phyloP scores from a whole-genome alignment of 2,797 vertebrate genomes.

The Dryobates pubescens region DNA sequence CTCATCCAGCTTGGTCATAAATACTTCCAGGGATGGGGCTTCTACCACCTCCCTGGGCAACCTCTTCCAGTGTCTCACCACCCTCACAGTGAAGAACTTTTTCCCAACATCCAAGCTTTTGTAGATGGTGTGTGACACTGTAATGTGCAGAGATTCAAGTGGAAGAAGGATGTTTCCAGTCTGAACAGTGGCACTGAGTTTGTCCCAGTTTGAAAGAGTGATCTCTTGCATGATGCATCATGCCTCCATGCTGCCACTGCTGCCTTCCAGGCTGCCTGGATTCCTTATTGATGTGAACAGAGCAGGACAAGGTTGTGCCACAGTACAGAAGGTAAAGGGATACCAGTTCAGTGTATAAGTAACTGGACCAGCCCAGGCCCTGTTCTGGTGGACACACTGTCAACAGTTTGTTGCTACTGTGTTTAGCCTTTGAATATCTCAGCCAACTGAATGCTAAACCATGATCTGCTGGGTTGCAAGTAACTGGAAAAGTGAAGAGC shows the following conservation, averaged over 20 bases:
- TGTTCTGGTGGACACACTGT: rapidly evolving
- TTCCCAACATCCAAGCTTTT: not conserved
- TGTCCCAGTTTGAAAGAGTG: not conserved
- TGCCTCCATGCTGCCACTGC: rapidly evolving
- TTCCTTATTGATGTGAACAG: not conserved
- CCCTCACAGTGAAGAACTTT: no score
- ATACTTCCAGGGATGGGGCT: no score
- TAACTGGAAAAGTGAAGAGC: not conserved
- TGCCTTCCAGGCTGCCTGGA: not conserved
- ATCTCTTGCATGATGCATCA: rapidly evolving
- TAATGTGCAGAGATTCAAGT: not conserved
- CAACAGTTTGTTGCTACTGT: not conserved
- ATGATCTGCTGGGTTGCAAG: not conserved
- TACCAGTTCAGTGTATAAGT: rapidly evolving
- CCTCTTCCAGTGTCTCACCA: no score
- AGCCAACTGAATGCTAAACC: not conserved
- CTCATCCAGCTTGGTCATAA: no score
- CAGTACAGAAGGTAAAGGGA: rapidly evolving
- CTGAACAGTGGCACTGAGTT: rapidly evolving
- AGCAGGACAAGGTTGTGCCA: not conserved
- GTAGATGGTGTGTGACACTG: not conserved
- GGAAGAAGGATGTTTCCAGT: not conserved
- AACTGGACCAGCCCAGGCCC: not conserved
- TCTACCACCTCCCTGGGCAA: no score
- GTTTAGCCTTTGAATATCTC: not conserved